phyloP scores from a whole-genome alignment of 2,113 vertebrate genomes.

The Psilopogon haemacephalus region DNA sequence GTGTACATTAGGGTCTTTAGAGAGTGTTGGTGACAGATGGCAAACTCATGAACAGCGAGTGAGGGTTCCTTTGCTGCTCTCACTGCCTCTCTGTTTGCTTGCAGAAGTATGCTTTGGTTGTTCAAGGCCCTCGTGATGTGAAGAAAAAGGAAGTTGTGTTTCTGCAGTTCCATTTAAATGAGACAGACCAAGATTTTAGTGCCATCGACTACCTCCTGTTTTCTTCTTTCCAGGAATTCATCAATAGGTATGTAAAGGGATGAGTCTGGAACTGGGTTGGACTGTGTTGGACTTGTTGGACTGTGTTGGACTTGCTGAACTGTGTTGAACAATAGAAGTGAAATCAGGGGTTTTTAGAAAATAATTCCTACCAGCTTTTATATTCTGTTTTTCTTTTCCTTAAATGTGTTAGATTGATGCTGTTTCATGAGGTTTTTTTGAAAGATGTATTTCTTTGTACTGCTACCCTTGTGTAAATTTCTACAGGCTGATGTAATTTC shows the following conservation, averaged over 20 bases:
- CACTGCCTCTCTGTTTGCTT: neutral
- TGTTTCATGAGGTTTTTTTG: neutral
- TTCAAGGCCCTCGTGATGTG: slow-evolving; percentile 90
- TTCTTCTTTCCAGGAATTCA: slow-evolving; percentile 85
- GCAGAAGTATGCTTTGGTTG: slow-evolving; percentile 87
- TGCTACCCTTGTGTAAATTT: neutral
- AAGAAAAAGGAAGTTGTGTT: slow-evolving; percentile 91
- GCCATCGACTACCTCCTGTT: slow-evolving; percentile 97
- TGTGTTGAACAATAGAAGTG: neutral
- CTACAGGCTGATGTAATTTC: neutral
- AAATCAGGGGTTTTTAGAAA: neutral
- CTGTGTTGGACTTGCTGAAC: neutral
- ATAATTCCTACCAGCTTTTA: neutral
- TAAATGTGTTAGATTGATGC: neutral
- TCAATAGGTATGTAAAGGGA: slow-evolving; percentile 63
- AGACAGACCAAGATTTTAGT: slow-evolving; percentile 93
- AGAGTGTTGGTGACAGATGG: neutral
- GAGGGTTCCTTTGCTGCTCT: neutral
- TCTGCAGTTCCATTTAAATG: slow-evolving; percentile 92
- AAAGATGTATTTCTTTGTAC: neutral
- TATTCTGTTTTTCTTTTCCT: neutral
- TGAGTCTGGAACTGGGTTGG: neutral
- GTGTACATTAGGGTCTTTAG: neutral
- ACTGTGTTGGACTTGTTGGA: neutral
- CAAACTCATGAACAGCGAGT: neutral